A percentile compares a stretch with the other conserved stretches of the same genome.
Conservation (phyloP, 2,888 invertebrate species). For the Ichneumoninae sp. region DNA sequence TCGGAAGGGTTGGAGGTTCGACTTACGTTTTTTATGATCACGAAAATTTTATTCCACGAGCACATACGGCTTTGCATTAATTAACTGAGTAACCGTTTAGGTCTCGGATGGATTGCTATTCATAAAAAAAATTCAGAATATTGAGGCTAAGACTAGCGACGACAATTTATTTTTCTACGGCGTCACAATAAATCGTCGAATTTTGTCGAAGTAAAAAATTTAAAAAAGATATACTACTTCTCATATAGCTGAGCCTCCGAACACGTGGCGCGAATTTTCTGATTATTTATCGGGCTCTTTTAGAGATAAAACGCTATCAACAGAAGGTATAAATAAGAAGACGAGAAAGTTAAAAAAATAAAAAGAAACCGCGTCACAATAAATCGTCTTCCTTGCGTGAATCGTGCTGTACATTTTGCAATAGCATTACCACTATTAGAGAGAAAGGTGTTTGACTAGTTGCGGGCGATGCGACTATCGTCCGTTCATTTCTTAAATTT, state of each 20-base stretch:
- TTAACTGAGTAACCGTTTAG: no score
- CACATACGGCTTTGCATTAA: no score
- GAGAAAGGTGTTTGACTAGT: neutral
- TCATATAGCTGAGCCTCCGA: neutral
- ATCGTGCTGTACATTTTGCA: neutral
- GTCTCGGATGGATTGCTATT: neutral
- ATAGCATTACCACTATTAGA: neutral
- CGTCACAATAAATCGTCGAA: neutral
- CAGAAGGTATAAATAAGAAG: neutral
- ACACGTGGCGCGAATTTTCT: neutral
- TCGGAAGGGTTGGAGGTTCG: no score
- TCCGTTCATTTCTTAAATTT: neutral
- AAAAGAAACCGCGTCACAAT: neutral
- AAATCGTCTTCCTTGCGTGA: neutral
- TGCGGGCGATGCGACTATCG: neutral
- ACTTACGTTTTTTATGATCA: no score
- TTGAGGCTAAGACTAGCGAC: no score
- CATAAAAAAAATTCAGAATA: neutral
- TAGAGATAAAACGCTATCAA: neutral
- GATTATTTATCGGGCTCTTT: neutral
- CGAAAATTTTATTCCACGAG: no score
- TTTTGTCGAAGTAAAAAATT: neutral
- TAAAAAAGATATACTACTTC: neutral
- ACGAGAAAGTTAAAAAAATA: neutral
- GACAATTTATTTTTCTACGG: neutral